Evolutionary conservation across 2,888 invertebrate genomes (phyloP), one percentile per base, ranked within the genome.

Genomic region (Amitus sp.): DNA sequence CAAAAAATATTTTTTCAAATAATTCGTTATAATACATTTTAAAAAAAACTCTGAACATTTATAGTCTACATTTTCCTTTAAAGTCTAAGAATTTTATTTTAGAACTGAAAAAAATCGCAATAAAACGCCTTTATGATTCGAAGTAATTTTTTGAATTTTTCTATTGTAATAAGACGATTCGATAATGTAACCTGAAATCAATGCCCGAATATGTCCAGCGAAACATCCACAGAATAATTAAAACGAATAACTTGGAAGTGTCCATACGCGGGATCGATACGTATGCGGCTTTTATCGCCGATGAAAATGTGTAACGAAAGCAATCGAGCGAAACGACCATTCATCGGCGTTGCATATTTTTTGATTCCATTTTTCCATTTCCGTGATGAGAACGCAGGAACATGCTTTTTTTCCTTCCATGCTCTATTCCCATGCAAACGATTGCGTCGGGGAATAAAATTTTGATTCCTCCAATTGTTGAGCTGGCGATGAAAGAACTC

Each of bases 201-300:
- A 15, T n/a, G n/a, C n/a, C n/a, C n/a, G 7, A 39, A 39, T 27
- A 45, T 52, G 48, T 43, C 46, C 28, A 2, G 28, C 27, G 7
- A 47, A 40, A 46, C 47, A 51, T 2, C 12, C 2, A 65, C 50
- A 62, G 62, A 68, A 59, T 74, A 76, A 78, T 77, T 78, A 74
- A 75, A 78, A 76, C 74, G 72, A 74, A 77, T 75, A 71, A 72
- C 75, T 75, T 69, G 70, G 74, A 71, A 71, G 71, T 56, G 63
- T 65, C 65, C 39, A 59, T 50, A 60, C 50, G 64, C 68, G 67
- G 70, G 67, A 75, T 77, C 74, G 75, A 76, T 73, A 73, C 75
- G 70, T 71, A 74, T 71, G 66, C 28, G 33, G 39, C 15, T 39
- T 39, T 39, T 39, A 39, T 39, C 15, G 39, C 7, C 13, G 15